Conservation (phyloP, 2,113 vertebrate genomes). For the Neoarius graeffei region DNA sequence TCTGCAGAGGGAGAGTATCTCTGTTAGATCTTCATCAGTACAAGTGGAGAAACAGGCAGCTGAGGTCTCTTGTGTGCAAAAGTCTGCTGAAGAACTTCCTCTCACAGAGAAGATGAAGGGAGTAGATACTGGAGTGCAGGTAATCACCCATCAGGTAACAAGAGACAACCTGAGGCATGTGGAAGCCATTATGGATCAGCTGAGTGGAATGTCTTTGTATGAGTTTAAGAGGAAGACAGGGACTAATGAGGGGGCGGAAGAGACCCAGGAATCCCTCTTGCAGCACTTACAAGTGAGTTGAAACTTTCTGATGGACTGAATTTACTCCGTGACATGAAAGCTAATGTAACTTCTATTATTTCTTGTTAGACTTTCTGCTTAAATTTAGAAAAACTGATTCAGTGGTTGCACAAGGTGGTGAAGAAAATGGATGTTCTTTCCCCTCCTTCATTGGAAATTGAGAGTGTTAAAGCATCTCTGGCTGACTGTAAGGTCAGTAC, state of each 20-base stretch:
- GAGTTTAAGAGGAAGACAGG: conserved; percentile 47
- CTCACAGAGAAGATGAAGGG: conserved; percentile 5
- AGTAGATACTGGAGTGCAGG: conserved; percentile 38
- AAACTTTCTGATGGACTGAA: background rate
- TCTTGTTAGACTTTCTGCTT: conserved; percentile 81
- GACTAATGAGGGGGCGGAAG: conserved; percentile 43
- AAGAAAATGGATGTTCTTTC: conserved; percentile 70
- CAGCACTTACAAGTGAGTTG: conserved; percentile 80
- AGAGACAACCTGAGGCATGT: conserved; percentile 49
- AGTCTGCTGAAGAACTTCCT: background rate
- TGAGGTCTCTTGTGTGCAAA: conserved; percentile 1
- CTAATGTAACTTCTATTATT: background rate
- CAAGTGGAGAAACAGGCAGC: conserved; percentile 1
- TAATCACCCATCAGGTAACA: conserved; percentile 44
- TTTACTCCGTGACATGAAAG: background rate
- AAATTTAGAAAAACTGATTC: conserved; percentile 84
- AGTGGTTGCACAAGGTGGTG: conserved; percentile 76
- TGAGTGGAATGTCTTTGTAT: conserved; percentile 53
- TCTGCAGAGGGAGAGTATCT: conserved; percentile 35
- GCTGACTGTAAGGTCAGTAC: conserved; percentile 80
- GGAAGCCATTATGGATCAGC: conserved; percentile 53
- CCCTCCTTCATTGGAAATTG: conserved; percentile 61
- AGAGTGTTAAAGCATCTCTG: conserved; percentile 74
- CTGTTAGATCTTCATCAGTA: conserved; percentile 34
- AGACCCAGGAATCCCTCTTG: conserved; percentile 71